A percentile compares a stretch with the other conserved stretches of the same genome.
These are phyloP conservation scores for Macquaria ambigua DNA, from an alignment of 2,113 vertebrate genomes.

Conservation along the genomic window DNA sequence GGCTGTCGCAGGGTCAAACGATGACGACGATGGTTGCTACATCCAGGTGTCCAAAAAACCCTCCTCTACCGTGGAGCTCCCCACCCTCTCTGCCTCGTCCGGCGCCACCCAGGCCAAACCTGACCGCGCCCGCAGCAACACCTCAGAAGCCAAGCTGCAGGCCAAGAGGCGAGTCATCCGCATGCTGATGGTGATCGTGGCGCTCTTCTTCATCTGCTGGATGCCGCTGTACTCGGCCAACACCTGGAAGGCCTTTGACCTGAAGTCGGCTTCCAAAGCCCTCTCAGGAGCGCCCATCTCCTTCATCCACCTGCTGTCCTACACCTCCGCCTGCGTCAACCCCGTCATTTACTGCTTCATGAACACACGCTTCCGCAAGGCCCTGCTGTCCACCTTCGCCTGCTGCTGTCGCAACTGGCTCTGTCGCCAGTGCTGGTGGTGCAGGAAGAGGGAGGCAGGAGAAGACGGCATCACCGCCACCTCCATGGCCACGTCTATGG, in stretches of 20 bases:
- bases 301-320: slow-evolving; percentile 95
- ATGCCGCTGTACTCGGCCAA: slow-evolving; percentile 93
- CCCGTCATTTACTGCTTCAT: slow-evolving; percentile 98
- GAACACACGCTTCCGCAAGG: slow-evolving; percentile 95
- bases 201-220: slow-evolving; percentile 96
- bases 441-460: slow-evolving; percentile 56
- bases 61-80: slow-evolving; percentile 85
- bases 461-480: slow-evolving; percentile 79
- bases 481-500: slow-evolving; percentile 85
- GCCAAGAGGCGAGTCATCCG: slow-evolving; percentile 94
- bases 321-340: slow-evolving; percentile 92
- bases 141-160: slow-evolving; percentile 89
- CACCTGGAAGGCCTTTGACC: slow-evolving; percentile 94
- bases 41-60: slow-evolving; percentile 87
- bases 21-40: slow-evolving; percentile 92
- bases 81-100: slow-evolving; percentile 74
- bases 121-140: slow-evolving; percentile 83
- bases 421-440: slow-evolving; percentile 60
- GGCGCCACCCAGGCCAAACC: slow-evolving; percentile 41
- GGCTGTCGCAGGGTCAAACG: neutral
- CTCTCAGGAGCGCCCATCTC: slow-evolving; percentile 93
- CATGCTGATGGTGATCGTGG: slow-evolving; percentile 95
- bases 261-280: slow-evolving; percentile 76
- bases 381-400: slow-evolving; percentile 87
- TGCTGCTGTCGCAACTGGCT: slow-evolving; percentile 80